Evolutionary conservation across 2,888 invertebrate genomes (phyloP), one percentile per base, ranked within the genome.

Genomic region (Liopterus haemorrhoidalis): DNA sequence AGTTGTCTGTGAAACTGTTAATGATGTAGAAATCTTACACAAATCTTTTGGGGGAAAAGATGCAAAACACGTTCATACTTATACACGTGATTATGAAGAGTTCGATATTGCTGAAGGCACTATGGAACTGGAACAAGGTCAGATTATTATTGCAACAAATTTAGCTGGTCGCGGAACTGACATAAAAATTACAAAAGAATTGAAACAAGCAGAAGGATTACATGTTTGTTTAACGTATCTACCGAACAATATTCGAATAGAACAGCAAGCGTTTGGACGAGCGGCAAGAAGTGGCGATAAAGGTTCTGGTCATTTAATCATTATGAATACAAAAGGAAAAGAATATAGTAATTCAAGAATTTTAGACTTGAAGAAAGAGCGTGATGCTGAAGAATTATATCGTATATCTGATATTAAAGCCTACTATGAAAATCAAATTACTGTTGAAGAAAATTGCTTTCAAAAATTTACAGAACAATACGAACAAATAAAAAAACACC

Each of bases 201-300:
- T 67, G 2, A 48, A 51, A n/a, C 27, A 40, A 3, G 47, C 46
- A 3, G 66, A 64, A 6, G 68, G 68, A 4, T 49, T 69, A 2
- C 67, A 67, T 46, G 67, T 68, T 4, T 59, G 61, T 40, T 45
- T 68, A 5, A 57, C 65, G 0, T 68, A 59, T 49, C 49, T 69
- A n/a, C 66, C 69, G 2, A 54, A 49, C 4, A 69, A 68, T 49
- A 39, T 46, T 3, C 51, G 69, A 37, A 54, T 68, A n/a, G 65
- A 66, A 50, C 53, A 61, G 24, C 69, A 69, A 56, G 64, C 62
- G 2, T 62, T 60, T 41, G 69, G 68, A 2, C 49, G 68, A 50
- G 59, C 67, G 5, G 62, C 64, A 2, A 53, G 69, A 41, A 50
- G 51, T 30, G 69, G 68, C 1, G 56, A 65, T 31, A 51, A 50